phyloP scores from a whole-genome alignment of 1,140 invertebrate species.

The Brachystomella parvula region DNA sequence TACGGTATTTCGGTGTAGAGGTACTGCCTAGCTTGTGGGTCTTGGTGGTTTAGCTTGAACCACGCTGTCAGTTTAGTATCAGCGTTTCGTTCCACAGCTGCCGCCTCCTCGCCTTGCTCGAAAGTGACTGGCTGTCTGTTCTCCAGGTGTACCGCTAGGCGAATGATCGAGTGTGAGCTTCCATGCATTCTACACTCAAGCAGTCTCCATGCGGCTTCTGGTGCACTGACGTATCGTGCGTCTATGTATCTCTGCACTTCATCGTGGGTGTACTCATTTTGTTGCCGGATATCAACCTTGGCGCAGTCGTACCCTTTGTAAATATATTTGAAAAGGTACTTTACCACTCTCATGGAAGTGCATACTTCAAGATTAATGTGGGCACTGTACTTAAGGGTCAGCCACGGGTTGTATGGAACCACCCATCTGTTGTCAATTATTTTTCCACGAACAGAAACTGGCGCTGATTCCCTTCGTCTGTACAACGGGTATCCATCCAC shows the following conservation, averaged over 20 bases:
- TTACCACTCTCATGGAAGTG: conserved; percentile 47
- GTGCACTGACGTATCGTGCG: conserved; percentile 37
- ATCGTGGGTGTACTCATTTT: conserved; percentile 21
- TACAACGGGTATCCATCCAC: conserved; percentile 45
- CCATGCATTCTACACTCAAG: conserved; percentile 33
- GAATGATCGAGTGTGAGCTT: conserved; percentile 36
- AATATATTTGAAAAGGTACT: conserved; percentile 44
- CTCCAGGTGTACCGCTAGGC: conserved; percentile 43
- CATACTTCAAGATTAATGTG: conserved; percentile 49
- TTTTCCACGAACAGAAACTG: background rate
- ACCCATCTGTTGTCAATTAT: conserved; percentile 47
- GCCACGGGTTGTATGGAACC: no score
- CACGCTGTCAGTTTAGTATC: conserved; percentile 35
- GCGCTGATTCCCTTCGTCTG: conserved; percentile 9
- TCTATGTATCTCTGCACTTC: conserved; percentile 36
- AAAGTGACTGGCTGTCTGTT: conserved; percentile 43
- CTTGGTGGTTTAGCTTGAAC: background rate
- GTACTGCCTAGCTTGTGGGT: conserved; percentile 25
- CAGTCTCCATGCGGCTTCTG: conserved; percentile 39
- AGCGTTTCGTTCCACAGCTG: background rate
- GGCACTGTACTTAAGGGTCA: conserved; percentile 46
- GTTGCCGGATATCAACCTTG: background rate
- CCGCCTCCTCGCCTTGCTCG: conserved; percentile 18
- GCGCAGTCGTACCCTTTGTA: conserved; percentile 27
- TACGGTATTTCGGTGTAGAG: conserved; percentile 40